Evolutionary conservation across 2,797 vertebrate genomes (phyloP).

Genomic region (Synanceia verrucosa): DNA sequence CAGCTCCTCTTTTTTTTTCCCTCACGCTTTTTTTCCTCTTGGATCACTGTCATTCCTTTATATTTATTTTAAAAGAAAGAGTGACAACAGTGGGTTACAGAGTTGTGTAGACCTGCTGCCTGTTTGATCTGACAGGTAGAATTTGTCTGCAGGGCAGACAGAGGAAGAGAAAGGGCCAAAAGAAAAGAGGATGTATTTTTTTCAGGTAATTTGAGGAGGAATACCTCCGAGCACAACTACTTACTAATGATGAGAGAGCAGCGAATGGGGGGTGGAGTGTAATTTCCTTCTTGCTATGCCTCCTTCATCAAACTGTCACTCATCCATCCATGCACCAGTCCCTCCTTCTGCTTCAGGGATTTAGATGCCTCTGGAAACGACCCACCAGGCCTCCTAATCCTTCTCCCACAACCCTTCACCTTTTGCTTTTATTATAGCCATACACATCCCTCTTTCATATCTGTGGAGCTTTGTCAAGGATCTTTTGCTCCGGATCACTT

Average conservation of each 20-base stretch:
- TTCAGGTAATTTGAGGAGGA: slow-evolving; percentile 82
- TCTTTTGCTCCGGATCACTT: neutral
- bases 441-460: neutral
- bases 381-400: slow-evolving; percentile 59
- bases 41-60: slow-evolving; percentile 22
- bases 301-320: slow-evolving; percentile 83
- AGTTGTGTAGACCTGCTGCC: slow-evolving; percentile 65
- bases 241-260: slow-evolving; percentile 80
- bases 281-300: slow-evolving; percentile 79
- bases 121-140: slow-evolving; percentile 85
- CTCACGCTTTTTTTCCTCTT: slow-evolving; percentile 8
- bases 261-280: slow-evolving; percentile 57
- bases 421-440: slow-evolving; percentile 7
- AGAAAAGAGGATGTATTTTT: slow-evolving; percentile 82
- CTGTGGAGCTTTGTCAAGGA: neutral
- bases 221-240: slow-evolving; percentile 72
- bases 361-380: slow-evolving; percentile 50
- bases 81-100: slow-evolving; percentile 20
- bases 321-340: slow-evolving; percentile 51
- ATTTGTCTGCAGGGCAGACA: slow-evolving; percentile 78
- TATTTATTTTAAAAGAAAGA: slow-evolving; percentile 15
- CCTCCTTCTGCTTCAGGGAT: slow-evolving; percentile 50
- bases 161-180: slow-evolving; percentile 74
- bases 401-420: slow-evolving; percentile 13
- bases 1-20: slow-evolving; percentile 3